A percentile compares a stretch with the other conserved stretches of the same genome.
phyloP scores from a whole-genome alignment of 1,140 invertebrate genomes.

The Diorhabda elongata region DNA sequence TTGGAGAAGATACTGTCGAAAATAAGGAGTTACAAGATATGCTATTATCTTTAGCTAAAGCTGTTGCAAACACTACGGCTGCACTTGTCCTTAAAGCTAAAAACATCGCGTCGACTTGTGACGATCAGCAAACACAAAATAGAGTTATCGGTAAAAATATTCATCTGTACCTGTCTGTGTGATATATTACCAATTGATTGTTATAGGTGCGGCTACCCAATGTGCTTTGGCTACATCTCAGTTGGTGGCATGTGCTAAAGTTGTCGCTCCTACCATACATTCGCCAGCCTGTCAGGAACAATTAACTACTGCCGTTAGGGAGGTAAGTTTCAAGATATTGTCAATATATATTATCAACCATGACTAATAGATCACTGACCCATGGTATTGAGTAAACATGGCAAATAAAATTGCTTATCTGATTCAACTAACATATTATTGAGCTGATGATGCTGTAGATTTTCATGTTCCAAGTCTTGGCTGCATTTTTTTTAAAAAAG shows the following conservation, averaged over 20 bases:
- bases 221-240: conserved; percentile 97
- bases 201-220: conserved; percentile 79
- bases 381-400: too few relatives aligned
- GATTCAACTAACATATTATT: too few relatives aligned
- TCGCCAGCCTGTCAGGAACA: conserved; percentile 93
- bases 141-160: conserved; percentile 64
- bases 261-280: conserved; percentile 79
- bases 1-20: conserved; percentile 84
- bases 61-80: conserved; percentile 95
- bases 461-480: too few relatives aligned
- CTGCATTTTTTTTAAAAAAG: too few relatives aligned
- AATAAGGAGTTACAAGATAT: conserved; percentile 78
- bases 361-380: too few relatives aligned
- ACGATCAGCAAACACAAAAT: conserved; percentile 73
- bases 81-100: conserved; percentile 92
- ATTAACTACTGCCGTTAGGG: conserved; percentile 84
- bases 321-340: conserved; percentile 42
- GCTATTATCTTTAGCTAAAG: conserved; percentile 85
- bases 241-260: conserved; percentile 94
- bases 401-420: too few relatives aligned
- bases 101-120: conserved; percentile 84
- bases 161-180: not conserved
- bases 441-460: too few relatives aligned
- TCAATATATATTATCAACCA: too few relatives aligned
- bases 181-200: not conserved